phyloP scores from a whole-genome alignment of 2,888 invertebrate species.

The Tenthredo livida region DNA sequence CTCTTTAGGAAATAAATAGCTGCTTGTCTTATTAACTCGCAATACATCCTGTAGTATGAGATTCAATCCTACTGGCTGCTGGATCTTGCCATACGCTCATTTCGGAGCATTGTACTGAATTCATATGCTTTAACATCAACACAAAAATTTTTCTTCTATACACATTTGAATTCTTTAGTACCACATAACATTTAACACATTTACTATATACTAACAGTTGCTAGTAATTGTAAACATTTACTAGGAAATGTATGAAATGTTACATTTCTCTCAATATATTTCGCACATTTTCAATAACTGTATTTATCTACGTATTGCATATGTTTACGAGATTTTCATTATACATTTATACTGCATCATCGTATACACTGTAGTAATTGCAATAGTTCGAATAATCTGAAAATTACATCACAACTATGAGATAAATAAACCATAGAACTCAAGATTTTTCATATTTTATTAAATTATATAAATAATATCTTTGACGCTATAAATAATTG shows the following conservation, averaged over 20 bases:
- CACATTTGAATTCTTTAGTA: constrained; percentile 51
- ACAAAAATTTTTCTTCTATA: constrained; percentile 38
- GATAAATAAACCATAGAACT: constrained; percentile 7
- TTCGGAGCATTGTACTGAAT: neutral
- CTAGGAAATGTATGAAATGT: constrained; percentile 53
- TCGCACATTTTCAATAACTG: constrained; percentile 29
- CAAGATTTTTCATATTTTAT: constrained; percentile 1
- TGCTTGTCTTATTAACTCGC: neutral
- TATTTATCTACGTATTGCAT: constrained; percentile 11
- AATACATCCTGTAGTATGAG: neutral
- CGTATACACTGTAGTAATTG: constrained; percentile 42
- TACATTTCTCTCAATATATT: constrained; percentile 34
- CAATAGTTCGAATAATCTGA: constrained; percentile 21
- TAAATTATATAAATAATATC: constrained; percentile 21
- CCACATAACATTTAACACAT: constrained; percentile 54
- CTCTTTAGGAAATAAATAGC: neutral
- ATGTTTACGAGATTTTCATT: constrained; percentile 28
- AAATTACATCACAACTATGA: constrained; percentile 20
- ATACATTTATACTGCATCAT: constrained; percentile 25
- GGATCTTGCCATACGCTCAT: neutral
- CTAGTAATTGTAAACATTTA: constrained; percentile 54
- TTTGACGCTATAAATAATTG: neutral
- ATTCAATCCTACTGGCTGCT: constrained; percentile 16
- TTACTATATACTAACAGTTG: constrained; percentile 52
- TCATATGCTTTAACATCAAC: constrained; percentile 10